Evolutionary conservation across 2,797 vertebrate species (phyloP).

Genomic region (Hozukius guyotensis): DNA sequence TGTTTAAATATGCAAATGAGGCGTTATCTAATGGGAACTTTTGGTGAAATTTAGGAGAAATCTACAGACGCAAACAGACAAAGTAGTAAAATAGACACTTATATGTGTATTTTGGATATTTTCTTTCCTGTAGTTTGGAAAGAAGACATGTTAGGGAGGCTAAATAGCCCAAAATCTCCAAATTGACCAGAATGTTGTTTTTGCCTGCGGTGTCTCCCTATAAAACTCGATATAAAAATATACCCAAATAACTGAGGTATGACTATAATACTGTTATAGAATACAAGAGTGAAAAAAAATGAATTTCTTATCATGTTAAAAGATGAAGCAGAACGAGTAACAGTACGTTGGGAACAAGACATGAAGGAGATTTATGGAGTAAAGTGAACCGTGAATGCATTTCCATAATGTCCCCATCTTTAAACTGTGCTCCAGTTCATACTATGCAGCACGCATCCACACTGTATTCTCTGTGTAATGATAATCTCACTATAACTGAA

Average conservation of each 20-base stretch:
- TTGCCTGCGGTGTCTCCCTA: no score
- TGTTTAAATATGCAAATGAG: no score
- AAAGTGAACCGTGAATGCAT: slow-evolving; percentile 1
- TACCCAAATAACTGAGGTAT: background rate
- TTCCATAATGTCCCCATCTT: slow-evolving; percentile 19
- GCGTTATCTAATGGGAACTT: fast-evolving
- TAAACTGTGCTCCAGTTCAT: slow-evolving; percentile 47
- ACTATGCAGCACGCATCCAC: slow-evolving; percentile 10
- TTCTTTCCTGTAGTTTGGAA: no score
- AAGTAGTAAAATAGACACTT: no score
- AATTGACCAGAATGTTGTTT: no score
- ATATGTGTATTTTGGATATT: no score
- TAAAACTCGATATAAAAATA: background rate
- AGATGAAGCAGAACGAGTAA: background rate
- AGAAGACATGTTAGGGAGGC: no score
- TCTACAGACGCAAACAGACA: no score
- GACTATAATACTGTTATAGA: background rate
- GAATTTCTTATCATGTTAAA: background rate
- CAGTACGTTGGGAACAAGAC: background rate
- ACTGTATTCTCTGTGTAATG: background rate
- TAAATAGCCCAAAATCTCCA: no score
- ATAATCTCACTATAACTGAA: slow-evolving; percentile 26
- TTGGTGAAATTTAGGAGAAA: no score
- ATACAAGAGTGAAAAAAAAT: background rate
- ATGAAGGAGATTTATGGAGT: slow-evolving; percentile 10